A percentile compares a stretch with the other conserved stretches of the same genome.
These are phyloP conservation scores for Phortica variegata DNA, from an alignment of 1,140 invertebrate species.

Conservation along the genomic window DNA sequence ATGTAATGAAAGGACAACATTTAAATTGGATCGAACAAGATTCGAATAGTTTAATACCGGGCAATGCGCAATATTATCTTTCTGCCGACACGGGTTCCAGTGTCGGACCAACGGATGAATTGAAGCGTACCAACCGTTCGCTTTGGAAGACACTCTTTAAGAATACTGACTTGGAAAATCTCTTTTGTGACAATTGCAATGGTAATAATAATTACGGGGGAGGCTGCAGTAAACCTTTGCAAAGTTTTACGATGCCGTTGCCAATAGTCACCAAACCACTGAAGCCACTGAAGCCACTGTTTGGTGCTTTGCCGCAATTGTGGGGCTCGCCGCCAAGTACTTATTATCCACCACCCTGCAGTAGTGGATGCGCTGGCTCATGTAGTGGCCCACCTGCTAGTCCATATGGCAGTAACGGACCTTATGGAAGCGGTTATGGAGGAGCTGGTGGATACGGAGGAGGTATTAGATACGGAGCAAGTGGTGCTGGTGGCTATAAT, in stretches of 20 bases:
- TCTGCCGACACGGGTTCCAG: constrained; percentile 27
- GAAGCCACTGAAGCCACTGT: too few relatives aligned
- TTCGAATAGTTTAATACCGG: too few relatives aligned
- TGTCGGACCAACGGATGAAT: constrained; percentile 30
- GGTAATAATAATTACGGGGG: constrained; percentile 19
- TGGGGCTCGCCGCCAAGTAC: too few relatives aligned
- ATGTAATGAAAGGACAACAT: too few relatives aligned
- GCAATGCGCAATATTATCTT: constrained; percentile 31
- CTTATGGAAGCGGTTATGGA: neutral
- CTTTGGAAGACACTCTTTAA: constrained; percentile 26
- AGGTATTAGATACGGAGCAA: neutral
- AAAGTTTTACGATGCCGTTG: too few relatives aligned
- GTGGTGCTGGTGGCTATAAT: neutral
- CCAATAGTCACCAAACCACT: too few relatives aligned
- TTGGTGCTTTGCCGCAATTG: neutral
- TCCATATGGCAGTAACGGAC: neutral
- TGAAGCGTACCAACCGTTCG: constrained; percentile 43
- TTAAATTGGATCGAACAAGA: too few relatives aligned
- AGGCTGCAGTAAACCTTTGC: too few relatives aligned
- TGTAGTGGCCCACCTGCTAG: neutral
- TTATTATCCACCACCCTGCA: neutral
- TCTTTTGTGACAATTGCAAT: constrained; percentile 33
- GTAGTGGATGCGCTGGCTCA: neutral
- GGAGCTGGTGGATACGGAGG: neutral
- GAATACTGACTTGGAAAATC: constrained; percentile 28